A percentile compares a stretch with the other conserved stretches of the same genome.
phyloP scores from a whole-genome alignment of 2,113 vertebrate genomes.

The Scophthalmus maximus region DNA sequence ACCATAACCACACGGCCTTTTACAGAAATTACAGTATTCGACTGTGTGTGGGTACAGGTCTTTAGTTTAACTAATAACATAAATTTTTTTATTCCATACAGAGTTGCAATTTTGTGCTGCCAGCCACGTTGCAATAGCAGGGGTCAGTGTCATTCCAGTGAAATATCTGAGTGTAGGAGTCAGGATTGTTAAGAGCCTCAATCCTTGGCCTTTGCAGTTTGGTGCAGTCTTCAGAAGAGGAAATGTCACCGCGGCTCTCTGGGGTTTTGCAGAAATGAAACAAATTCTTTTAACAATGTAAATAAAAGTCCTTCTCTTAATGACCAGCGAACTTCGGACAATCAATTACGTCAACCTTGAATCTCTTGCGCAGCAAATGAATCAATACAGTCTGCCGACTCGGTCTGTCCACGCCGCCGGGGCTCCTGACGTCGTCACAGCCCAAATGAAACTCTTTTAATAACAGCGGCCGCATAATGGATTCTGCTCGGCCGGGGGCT shows the following conservation, averaged over 20 bases:
- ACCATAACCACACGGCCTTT: not conserved
- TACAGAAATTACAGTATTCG: not conserved
- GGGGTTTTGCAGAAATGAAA: not conserved
- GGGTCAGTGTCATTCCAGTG: not conserved
- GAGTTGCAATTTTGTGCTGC: not conserved
- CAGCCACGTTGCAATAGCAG: not conserved
- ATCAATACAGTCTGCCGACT: conserved; percentile 57
- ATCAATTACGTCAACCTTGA: conserved; percentile 63
- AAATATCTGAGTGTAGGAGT: not conserved
- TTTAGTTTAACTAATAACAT: not conserved
- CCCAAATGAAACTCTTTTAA: conserved; percentile 49
- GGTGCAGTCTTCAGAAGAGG: conserved; percentile 5
- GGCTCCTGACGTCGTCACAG: conserved; percentile 31
- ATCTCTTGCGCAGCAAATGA: conserved; percentile 43
- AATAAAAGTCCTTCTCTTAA: conserved; percentile 3
- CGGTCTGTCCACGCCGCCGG: conserved; percentile 30
- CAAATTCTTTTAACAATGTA: no score
- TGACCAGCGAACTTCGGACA: conserved; percentile 49
- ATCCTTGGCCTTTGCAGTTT: conserved; percentile 2
- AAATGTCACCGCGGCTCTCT: not conserved
- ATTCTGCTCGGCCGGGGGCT: conserved; percentile 44
- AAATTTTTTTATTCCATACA: not conserved
- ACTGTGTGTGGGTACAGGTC: not conserved
- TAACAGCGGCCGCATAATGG: conserved; percentile 35
- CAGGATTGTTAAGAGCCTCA: not conserved